A percentile compares a stretch with the other conserved stretches of the same genome.
Conservation (phyloP, 2,797 vertebrate genomes). For the Paratrypauchen microcephalus region DNA sequence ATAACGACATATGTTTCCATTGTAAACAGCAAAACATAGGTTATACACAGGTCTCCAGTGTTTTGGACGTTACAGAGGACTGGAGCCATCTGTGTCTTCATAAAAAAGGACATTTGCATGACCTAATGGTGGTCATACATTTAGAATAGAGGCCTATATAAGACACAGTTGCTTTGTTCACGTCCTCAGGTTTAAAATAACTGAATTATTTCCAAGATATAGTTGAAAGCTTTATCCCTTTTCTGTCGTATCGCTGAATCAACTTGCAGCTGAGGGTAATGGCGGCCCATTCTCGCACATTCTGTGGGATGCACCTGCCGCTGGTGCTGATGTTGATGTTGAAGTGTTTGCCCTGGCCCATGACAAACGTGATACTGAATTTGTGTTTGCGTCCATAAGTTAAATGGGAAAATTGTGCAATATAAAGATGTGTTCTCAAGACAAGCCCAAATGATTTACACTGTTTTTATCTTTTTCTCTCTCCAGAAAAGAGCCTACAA, state of each 20-base stretch:
- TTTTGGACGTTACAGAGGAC: not conserved
- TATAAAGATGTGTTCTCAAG: not conserved
- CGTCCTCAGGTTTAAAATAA: not conserved
- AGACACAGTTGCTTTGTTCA: not conserved
- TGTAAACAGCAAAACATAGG: not conserved
- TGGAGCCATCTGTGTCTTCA: not conserved
- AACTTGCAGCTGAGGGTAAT: conserved; percentile 37
- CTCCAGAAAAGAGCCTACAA: conserved; percentile 97
- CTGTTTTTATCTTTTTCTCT: conserved; percentile 44
- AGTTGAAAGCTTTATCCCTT: not conserved
- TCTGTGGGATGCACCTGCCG: conserved; percentile 73
- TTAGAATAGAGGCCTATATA: not conserved
- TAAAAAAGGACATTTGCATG: not conserved
- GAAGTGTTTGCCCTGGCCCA: conserved; percentile 15
- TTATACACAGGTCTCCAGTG: not conserved
- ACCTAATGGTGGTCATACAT: not conserved
- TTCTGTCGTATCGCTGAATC: conserved; percentile 9
- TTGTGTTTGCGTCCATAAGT: not conserved
- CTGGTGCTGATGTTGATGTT: conserved; percentile 67
- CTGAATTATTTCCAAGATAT: not conserved
- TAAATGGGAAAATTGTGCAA: not conserved
- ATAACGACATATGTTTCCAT: not conserved
- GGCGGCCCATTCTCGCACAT: conserved; percentile 85
- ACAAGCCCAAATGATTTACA: not conserved
- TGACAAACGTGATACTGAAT: conserved; percentile 2